phyloP scores from a whole-genome alignment of 2,113 vertebrate species.

The Daboia siamensis region DNA sequence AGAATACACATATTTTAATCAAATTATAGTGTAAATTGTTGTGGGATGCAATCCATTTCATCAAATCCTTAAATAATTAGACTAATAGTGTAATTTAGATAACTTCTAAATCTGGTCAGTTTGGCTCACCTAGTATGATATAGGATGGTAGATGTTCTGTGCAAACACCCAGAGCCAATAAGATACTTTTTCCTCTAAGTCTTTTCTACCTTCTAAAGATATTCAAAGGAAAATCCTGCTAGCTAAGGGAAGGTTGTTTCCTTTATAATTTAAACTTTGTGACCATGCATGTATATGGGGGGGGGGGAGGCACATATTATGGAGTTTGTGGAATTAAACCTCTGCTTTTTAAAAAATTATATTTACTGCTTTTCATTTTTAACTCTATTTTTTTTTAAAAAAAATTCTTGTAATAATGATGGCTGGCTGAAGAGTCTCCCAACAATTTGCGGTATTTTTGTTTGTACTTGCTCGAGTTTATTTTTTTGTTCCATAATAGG shows the following conservation, averaged over 20 bases:
- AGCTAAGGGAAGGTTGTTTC: background rate
- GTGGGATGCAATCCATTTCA: background rate
- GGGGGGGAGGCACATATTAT: background rate
- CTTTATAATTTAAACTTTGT: background rate
- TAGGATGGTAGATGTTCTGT: background rate
- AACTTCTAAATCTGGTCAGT: background rate
- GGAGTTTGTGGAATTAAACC: background rate
- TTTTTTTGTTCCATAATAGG: background rate
- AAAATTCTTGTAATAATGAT: background rate
- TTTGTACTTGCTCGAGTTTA: background rate
- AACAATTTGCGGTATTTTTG: background rate
- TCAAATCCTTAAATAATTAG: background rate
- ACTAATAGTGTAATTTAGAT: background rate
- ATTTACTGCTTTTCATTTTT: background rate
- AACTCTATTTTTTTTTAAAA: background rate
- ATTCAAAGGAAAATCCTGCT: background rate
- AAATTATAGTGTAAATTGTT: background rate
- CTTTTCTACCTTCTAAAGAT: background rate
- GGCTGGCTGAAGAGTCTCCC: background rate
- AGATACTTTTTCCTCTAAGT: background rate
- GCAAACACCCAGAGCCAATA: background rate
- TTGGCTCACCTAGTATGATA: background rate
- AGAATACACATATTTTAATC: background rate
- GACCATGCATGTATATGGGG: background rate
- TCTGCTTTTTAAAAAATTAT: background rate